Conservation (phyloP, 2,113 vertebrate genomes). For the Clinocottus analis region DNA sequence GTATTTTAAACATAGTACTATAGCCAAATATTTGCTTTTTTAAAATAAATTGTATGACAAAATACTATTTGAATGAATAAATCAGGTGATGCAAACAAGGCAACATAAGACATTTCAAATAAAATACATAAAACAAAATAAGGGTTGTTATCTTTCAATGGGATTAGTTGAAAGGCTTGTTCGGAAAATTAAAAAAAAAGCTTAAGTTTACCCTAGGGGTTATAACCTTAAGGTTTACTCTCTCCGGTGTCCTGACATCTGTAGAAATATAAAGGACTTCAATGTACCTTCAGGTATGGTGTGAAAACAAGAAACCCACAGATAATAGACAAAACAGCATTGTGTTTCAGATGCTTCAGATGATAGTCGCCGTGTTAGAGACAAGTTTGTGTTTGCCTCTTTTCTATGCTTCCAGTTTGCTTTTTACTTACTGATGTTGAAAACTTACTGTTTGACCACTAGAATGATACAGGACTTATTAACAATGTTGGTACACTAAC, state of each 20-base stretch:
- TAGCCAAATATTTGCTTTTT: constrained; percentile 8
- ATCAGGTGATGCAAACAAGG: constrained; percentile 79
- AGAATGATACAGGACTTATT: constrained; percentile 18
- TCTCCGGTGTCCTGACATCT: constrained; percentile 91
- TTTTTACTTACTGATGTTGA: not conserved
- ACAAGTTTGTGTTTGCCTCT: not conserved
- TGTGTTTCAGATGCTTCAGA: constrained; percentile 52
- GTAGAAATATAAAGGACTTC: constrained; percentile 88
- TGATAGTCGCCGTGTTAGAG: not conserved
- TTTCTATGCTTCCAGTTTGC: not conserved
- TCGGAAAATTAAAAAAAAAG: constrained; percentile 70
- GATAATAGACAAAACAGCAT: constrained; percentile 48
- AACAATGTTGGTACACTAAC: constrained; percentile 11
- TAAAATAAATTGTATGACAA: not conserved
- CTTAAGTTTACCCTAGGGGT: constrained; percentile 87
- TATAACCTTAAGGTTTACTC: constrained; percentile 87
- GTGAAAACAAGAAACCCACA: constrained; percentile 50
- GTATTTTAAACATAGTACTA: not conserved
- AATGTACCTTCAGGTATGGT: constrained; percentile 67
- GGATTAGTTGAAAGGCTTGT: constrained; percentile 78
- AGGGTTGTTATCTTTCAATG: constrained; percentile 66
- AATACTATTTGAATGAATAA: constrained; percentile 6
- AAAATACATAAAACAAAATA: constrained; percentile 56
- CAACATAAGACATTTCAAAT: constrained; percentile 67
- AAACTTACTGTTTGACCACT: not conserved